phyloP scores from a whole-genome alignment of 2,797 vertebrate genomes.

The Pteropus rufus region DNA sequence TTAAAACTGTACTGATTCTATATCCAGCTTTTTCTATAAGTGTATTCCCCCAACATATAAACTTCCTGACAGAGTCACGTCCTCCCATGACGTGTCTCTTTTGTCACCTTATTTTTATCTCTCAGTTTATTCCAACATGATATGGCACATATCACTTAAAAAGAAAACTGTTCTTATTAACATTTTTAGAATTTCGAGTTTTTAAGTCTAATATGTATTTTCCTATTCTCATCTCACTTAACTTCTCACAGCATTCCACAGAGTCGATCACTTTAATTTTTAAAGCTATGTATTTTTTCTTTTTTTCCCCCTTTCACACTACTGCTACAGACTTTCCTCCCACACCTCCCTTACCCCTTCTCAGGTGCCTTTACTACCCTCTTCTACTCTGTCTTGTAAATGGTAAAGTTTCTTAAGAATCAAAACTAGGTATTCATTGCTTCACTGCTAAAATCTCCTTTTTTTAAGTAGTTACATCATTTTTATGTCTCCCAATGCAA shows the following conservation, averaged over 20 bases:
- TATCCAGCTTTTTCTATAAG: too few species aligned
- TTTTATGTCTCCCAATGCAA: background rate
- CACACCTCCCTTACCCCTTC: rapidly evolving
- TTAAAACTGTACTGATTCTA: background rate
- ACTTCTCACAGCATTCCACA: background rate
- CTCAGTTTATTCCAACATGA: background rate
- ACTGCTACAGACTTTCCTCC: too few species aligned
- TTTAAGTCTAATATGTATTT: background rate
- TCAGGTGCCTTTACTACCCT: background rate
- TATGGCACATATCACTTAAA: background rate
- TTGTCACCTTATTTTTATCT: background rate
- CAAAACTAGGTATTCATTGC: background rate
- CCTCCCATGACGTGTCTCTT: background rate
- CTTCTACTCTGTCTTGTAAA: background rate
- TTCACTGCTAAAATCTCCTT: background rate
- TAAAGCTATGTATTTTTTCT: background rate
- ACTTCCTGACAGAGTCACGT: background rate
- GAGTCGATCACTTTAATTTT: background rate
- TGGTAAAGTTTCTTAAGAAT: background rate
- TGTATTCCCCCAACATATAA: rapidly evolving
- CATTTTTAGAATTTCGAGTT: background rate
- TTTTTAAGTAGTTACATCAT: background rate
- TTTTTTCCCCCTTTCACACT: too few species aligned
- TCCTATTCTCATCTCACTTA: background rate
- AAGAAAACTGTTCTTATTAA: background rate